phyloP scores from a whole-genome alignment of 1,140 invertebrate species.

The Drosophila leontia region DNA sequence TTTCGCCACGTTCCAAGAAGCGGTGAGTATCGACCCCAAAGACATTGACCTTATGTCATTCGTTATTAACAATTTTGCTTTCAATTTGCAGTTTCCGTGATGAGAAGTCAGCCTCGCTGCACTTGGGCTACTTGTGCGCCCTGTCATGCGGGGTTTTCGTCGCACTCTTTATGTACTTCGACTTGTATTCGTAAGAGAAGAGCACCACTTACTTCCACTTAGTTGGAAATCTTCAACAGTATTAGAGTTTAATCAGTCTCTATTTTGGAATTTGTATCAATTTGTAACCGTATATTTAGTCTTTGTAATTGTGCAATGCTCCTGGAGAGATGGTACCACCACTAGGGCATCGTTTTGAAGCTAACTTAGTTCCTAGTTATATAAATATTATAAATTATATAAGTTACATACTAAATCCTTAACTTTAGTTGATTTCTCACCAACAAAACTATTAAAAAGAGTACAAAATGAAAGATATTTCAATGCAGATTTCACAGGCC shows the following conservation, averaged over 20 bases:
- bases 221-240: slow-evolving; percentile 45
- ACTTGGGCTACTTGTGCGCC: slow-evolving; percentile 70
- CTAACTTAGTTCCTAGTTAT: slow-evolving; percentile 49
- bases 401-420: slow-evolving; percentile 29
- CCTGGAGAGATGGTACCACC: slow-evolving; percentile 26
- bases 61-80: slow-evolving; percentile 10
- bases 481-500: slow-evolving; percentile 3
- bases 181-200: slow-evolving; percentile 36
- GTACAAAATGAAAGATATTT: slow-evolving; percentile 67
- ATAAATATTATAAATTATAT: slow-evolving; percentile 4
- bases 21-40: slow-evolving; percentile 41
- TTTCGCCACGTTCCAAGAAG: slow-evolving; percentile 79
- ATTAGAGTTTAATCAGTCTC: slow-evolving; percentile 38
- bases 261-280: slow-evolving; percentile 26
- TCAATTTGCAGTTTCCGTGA: slow-evolving; percentile 43
- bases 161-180: slow-evolving; percentile 56
- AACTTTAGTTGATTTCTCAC: slow-evolving; percentile 16
- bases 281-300: slow-evolving; percentile 16
- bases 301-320: slow-evolving; percentile 65
- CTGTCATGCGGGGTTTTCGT: slow-evolving; percentile 58
- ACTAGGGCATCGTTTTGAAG: slow-evolving; percentile 14
- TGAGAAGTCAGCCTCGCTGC: slow-evolving; percentile 39
- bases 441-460: slow-evolving; percentile 29
- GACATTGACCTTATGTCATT: background rate
- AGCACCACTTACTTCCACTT: slow-evolving; percentile 16